A percentile compares a stretch with the other conserved stretches of the same genome.
Evolutionary conservation across 2,888 invertebrate genomes (phyloP).

Genomic region (Hoplodrina blanda): DNA sequence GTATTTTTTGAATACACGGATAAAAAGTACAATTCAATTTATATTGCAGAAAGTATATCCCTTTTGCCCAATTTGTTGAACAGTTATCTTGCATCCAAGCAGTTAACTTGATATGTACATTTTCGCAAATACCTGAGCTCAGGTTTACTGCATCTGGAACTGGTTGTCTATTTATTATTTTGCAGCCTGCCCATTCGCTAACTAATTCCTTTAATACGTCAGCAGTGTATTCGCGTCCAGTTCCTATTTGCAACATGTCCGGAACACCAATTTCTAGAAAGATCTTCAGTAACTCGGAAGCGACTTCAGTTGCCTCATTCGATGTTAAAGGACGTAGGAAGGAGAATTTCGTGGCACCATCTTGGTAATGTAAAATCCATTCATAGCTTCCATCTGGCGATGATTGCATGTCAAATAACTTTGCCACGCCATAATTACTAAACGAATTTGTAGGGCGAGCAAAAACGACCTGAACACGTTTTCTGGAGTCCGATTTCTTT

Average conservation of each 20-base stretch:
- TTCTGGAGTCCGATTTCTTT: neutral
- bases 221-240: conserved; percentile 24
- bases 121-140: neutral
- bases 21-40: conserved; percentile 22
- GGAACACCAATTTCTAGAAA: conserved; percentile 44
- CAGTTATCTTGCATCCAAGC: conserved; percentile 34
- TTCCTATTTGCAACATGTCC: conserved; percentile 14
- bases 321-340: conserved; percentile 36
- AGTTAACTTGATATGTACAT: neutral
- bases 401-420: conserved; percentile 24
- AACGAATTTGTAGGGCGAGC: neutral
- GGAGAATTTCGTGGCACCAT: conserved; percentile 28
- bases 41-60: conserved; percentile 45
- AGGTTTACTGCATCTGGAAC: neutral
- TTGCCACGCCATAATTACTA: conserved; percentile 11
- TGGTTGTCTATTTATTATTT: conserved; percentile 33
- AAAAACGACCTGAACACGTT: neutral
- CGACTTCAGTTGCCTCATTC: conserved; percentile 14
- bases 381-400: conserved; percentile 22
- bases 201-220: conserved; percentile 29
- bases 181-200: conserved; percentile 28
- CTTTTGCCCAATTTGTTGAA: conserved; percentile 32
- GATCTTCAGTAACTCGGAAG: conserved; percentile 35
- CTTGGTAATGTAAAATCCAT: conserved; percentile 47
- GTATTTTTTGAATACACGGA: conserved; percentile 16